Base-by-base conservation (phyloP, 2,797 vertebrate genomes). In the Dromococcyx pavoninus region DNA sequence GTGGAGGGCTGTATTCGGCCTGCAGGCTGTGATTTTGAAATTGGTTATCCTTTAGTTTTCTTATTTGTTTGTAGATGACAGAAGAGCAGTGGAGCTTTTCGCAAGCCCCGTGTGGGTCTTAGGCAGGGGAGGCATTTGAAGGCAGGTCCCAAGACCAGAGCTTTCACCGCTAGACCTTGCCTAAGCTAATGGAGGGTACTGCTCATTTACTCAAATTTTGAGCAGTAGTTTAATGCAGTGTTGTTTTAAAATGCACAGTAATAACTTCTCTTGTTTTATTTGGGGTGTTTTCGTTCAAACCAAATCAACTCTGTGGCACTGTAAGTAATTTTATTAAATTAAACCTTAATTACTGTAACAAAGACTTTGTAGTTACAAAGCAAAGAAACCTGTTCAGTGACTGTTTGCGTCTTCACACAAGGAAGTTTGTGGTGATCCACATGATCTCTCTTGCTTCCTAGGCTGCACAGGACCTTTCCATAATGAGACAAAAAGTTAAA, bases 401-500 rank as follows among this genome's bases (percentile, higher is more conserved):
- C 30, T 37, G 2, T 67, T 73, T 6, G 17, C 6, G 1, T 41
- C 23, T 66, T 81, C 48, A 24, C 27, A 16, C 25, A 25, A 30
- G 44, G 57, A 46, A 22, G 12, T n/a, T 9, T 74, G 10, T 80
- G 46, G 17, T 67, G 17, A 91, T 23, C 48, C 3, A 3, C 21
- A 41, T 80, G 33, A 39, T 58, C 8, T 73, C 11, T 92, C n/a
- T 97, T 81, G 25, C 57, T 89, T 64, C 69, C 91, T 91, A 99
- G 98, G 97, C 98, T 53, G 95, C 98, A 95, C 98, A 93, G 74
- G 96, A 21, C 46, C 97, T 60, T 88, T n/a, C 27, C 98, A 97
- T 95, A 92, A 92, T 73, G 62, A 96, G 77, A 7, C 86, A 65
- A 33, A 95, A 66, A 8, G 11, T 80, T 56, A 94, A 91, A 64